Base-by-base conservation (phyloP, 1,140 invertebrate genomes). In the Papilio polyxenes region DNA sequence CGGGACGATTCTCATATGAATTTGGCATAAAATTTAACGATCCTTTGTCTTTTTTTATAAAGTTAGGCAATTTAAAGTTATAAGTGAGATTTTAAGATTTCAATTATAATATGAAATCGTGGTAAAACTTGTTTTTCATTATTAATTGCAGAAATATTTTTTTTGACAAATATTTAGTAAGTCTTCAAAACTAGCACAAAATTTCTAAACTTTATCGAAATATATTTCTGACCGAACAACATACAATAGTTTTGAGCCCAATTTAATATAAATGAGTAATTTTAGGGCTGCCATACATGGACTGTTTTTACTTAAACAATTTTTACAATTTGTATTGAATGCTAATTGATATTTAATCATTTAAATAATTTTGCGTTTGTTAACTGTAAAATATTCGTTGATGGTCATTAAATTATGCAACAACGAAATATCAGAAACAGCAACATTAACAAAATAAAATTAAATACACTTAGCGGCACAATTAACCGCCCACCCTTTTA, bases 21-120 rank as follows among this genome's bases (percentile, higher is more conserved):
- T 56, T 77, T 15, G 48, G 23, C 23, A 69, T 80, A 80, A 69
- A 80, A 69, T 80, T 80, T 69, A 69, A 65, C 15, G 59, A 48
- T 69, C 78, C 78, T 69, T 80, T 80, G 78, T 80, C 11, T 80
- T 59, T 40, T 76, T 79, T 79, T 79, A 20, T 20, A 59, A 37
- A 20, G 37, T 77, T 77, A 49, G 11, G 75, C 49, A 77, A 76
- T 20, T 76, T 53, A 53, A 20, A 56, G n/a, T 15, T 56, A 37
- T 77, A 51, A 53, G 56, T 31, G 37, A 11, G 3, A 69, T 72
- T 72, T 37, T 72, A 40, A 72, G 31, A 72, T 72, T 72, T 72
- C 65, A 72, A 72, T 72, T 72, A 72, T 72, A 72, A 72, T 40
- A 13, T 40, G 65, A 72, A 72, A 72, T 72, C 65, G 65, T 40